Conservation (phyloP, 2,797 vertebrate genomes). For the Xenopus petersii region DNA sequence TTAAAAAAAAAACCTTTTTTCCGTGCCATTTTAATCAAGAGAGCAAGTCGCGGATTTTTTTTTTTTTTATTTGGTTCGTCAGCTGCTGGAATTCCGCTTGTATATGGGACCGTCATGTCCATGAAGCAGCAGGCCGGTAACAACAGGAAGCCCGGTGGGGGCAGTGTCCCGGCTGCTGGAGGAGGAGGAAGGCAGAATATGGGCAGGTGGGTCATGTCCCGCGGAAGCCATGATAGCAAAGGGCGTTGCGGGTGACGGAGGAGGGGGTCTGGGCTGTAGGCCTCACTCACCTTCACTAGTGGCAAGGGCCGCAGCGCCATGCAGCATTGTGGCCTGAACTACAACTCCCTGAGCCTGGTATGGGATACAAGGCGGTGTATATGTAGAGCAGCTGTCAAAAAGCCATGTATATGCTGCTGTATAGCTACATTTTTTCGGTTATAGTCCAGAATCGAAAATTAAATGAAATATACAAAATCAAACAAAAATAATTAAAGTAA, state of each 20-base stretch:
- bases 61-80: conserved; percentile 44
- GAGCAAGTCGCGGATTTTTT: not conserved
- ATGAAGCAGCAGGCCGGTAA: conserved; percentile 88
- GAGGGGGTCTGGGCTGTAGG: conserved; percentile 9
- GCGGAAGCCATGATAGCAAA: conserved; percentile 27
- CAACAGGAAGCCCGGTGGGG: conserved; percentile 82
- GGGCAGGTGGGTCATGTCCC: conserved; percentile 80
- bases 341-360: too few species aligned
- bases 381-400: too few species aligned
- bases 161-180: conserved; percentile 71
- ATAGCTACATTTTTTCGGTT: too few species aligned
- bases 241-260: conserved; percentile 35
- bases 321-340: conserved; percentile 4
- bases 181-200: conserved; percentile 76
- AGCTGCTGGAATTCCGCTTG: conserved; percentile 63
- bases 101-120: conserved; percentile 92
- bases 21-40: conserved; percentile 6
- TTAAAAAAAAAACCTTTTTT: not conserved
- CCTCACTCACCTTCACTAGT: conserved; percentile 49
- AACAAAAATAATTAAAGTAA: too few species aligned
- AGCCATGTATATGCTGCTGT: too few species aligned
- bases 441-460: too few species aligned
- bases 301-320: conserved; percentile 8
- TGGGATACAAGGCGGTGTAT: too few species aligned
- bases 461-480: too few species aligned